Percentiles rank a stretch among this genome's conserved stretches.
Evolutionary conservation across 2,113 vertebrate genomes (phyloP).

Genomic region (Cheirogaleus medius): DNA sequence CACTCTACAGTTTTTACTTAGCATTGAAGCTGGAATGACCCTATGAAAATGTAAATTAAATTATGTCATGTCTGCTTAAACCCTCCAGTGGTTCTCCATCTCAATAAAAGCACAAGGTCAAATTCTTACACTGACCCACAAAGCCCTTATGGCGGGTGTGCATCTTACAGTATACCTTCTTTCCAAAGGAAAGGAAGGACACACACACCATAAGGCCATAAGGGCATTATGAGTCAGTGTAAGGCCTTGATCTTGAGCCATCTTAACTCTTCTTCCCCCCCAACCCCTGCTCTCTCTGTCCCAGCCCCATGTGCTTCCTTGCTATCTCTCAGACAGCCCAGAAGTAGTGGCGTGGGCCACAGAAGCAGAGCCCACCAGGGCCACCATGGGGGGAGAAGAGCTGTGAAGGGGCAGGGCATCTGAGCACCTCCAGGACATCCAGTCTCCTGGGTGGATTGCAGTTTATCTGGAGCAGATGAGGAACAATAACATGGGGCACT

Average conservation of each 20-base stretch:
- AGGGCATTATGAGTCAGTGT: neutral
- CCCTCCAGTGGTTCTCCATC: neutral
- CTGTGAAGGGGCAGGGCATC: neutral
- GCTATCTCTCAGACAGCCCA: neutral
- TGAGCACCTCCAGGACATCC: neutral
- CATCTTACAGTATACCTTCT: neutral
- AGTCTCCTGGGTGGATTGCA: neutral
- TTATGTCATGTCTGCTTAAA: neutral
- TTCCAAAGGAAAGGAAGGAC: neutral
- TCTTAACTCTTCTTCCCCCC: neutral
- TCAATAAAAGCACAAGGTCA: neutral
- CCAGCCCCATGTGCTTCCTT: neutral
- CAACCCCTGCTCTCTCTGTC: neutral
- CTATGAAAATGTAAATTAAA: neutral
- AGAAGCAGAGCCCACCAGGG: neutral
- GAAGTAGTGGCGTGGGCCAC: neutral
- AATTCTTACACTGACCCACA: neutral
- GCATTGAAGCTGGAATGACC: neutral
- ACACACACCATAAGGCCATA: neutral
- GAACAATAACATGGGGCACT: neutral
- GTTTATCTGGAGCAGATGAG: neutral
- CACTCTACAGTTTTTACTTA: neutral
- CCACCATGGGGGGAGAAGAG: neutral
- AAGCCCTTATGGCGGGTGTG: fast-evolving
- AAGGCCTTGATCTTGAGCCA: neutral